phyloP scores from a whole-genome alignment of 2,113 vertebrate genomes.

The Centropristis striata region DNA sequence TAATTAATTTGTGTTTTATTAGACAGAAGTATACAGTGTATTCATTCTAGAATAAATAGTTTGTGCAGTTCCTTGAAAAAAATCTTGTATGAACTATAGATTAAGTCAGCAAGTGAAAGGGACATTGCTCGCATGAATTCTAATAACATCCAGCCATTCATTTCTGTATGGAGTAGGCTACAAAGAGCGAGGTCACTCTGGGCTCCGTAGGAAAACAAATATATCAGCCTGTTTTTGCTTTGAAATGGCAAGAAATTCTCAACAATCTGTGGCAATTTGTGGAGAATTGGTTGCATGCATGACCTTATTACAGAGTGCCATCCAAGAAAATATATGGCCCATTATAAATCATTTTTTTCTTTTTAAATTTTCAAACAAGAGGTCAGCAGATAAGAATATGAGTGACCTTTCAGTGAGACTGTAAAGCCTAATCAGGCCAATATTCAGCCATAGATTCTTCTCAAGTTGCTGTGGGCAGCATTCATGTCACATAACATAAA shows the following conservation, averaged over 20 bases:
- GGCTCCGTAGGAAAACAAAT: not conserved
- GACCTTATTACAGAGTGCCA: not conserved
- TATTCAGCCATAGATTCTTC: too few relatives aligned
- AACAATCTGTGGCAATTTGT: not conserved
- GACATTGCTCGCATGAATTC: not conserved
- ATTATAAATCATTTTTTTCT: not conserved
- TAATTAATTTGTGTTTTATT: not conserved
- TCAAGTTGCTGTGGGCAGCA: too few relatives aligned
- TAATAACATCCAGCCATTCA: not conserved
- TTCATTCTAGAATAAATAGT: not conserved
- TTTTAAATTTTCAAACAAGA: not conserved
- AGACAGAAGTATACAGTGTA: not conserved
- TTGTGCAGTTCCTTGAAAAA: not conserved
- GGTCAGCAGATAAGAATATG: not conserved
- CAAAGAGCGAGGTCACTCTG: not conserved
- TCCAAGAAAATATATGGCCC: too few relatives aligned
- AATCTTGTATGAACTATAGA: too few relatives aligned
- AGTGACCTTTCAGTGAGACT: not conserved
- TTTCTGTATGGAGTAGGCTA: not conserved
- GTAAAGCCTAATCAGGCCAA: too few relatives aligned
- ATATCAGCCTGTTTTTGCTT: not conserved
- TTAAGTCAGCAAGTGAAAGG: not conserved
- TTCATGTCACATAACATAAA: too few relatives aligned
- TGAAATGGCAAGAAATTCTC: conserved; percentile 2
- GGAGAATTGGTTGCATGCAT: not conserved